phyloP scores from a whole-genome alignment of 2,888 invertebrate genomes.

The Glaucopsyche alexis region DNA sequence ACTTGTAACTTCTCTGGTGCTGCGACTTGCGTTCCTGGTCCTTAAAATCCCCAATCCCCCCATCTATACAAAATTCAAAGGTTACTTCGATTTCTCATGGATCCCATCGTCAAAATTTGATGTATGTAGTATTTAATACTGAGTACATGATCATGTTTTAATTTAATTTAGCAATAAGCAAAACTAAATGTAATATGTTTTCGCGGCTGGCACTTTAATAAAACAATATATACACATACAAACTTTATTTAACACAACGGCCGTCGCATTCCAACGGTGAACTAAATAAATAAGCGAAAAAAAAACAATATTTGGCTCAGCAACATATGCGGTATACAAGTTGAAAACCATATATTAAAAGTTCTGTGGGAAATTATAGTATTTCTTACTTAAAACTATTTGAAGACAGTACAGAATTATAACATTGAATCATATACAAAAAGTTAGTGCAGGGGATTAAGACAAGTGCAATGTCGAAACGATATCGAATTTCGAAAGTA shows the following conservation, averaged over 20 bases:
- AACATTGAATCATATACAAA: background rate
- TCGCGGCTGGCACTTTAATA: background rate
- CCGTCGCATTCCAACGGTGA: slow-evolving; percentile 17
- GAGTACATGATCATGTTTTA: too few species aligned
- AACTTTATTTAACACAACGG: slow-evolving; percentile 28
- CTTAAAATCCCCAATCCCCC: too few species aligned
- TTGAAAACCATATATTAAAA: slow-evolving; percentile 1
- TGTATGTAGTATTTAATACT: too few species aligned
- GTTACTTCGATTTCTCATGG: too few species aligned
- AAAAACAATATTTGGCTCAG: slow-evolving; percentile 24
- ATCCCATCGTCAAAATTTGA: too few species aligned
- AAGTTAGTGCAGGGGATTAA: background rate
- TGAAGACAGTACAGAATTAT: background rate
- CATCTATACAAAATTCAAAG: too few species aligned
- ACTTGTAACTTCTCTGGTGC: too few species aligned
- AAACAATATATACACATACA: slow-evolving; percentile 17
- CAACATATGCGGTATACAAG: slow-evolving; percentile 4
- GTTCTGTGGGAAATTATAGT: background rate
- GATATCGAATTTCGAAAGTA: too few species aligned
- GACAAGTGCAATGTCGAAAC: too few species aligned
- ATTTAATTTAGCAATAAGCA: too few species aligned
- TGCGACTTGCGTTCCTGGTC: too few species aligned
- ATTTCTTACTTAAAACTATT: background rate
- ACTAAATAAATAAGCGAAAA: slow-evolving; percentile 26
- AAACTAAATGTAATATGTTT: too few species aligned